Base-by-base conservation (phyloP, 1,140 invertebrate species). In the Aradophagus sp. region DNA sequence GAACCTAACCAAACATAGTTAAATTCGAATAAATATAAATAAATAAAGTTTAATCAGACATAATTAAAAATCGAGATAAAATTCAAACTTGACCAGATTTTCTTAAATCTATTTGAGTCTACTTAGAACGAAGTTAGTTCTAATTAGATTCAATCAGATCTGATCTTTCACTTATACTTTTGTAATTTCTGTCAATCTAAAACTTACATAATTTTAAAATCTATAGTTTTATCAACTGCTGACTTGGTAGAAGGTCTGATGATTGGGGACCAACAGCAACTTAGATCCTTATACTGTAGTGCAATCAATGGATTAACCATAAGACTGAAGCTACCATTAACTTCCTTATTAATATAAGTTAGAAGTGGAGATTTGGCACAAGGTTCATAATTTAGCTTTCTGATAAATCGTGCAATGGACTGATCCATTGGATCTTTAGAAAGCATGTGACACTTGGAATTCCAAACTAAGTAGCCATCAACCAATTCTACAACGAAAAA, bases 361-460 rank as follows among this genome's bases (percentile, higher is more conserved):
- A 92, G 68, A 0, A 85, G 77, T 0, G 84, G 80, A 6, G 75
- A 72, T 17, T 78, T 82, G 3, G 86, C 80, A 73, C 92, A 93
- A 0, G 82, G 47, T 16, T 90, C 84, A 31, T 89, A 89, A 48
- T 87, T 85, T 29, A 86, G 81, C 16, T 87, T 86, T 32, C 87
- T 86, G 11, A 91, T 87, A 56, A 89, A 87, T 16, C 86, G 79
- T 58, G 84, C 86, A n/a, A 93, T 89, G 12, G 90, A 89, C 5
- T 86, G 79, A 61, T 92, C 89, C 71, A 90, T 87, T 0, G 92
- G 91, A 77, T 93, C 87, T 31, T 91, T 81, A 32, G 91, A 88
- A 1, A 89, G 87, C 71, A 94, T 92, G 58, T 88, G 86, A 70
- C 93, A 94, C 50, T 87, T 87, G 1, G 89, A 83, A 74, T 88